Evolutionary conservation across 1,140 invertebrate genomes (phyloP).

Genomic region (Cyrtorhinus lividipennis): DNA sequence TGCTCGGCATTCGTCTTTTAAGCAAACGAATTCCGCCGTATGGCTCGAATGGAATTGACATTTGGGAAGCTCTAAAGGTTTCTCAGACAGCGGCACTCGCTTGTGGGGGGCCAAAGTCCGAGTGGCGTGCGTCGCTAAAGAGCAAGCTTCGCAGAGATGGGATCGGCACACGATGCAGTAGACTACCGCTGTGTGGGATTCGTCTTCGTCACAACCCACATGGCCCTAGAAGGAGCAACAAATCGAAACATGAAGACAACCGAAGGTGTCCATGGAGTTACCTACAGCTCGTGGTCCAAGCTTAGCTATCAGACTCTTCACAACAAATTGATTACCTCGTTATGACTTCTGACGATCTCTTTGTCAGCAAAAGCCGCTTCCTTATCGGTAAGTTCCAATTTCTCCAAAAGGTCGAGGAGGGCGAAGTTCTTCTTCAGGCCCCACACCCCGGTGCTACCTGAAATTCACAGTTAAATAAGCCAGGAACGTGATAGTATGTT

Average conservation of each 20-base stretch:
- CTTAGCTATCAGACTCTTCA: too few species aligned
- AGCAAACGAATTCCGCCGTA: slow-evolving; percentile 43
- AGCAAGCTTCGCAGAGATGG: slow-evolving; percentile 43
- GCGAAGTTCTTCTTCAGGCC: slow-evolving; percentile 51
- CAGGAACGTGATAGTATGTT: too few species aligned
- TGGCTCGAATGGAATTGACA: slow-evolving; percentile 42
- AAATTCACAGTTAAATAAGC: too few species aligned
- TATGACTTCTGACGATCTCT: not conserved
- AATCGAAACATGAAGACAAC: slow-evolving; percentile 28
- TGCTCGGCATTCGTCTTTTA: slow-evolving; percentile 39
- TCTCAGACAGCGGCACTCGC: slow-evolving; percentile 42
- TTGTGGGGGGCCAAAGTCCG: slow-evolving; percentile 41
- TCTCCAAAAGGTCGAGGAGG: slow-evolving; percentile 41
- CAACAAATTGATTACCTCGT: not conserved
- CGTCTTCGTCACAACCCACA: slow-evolving; percentile 43
- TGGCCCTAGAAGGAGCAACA: slow-evolving; percentile 27
- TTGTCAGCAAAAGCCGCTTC: slow-evolving; percentile 5
- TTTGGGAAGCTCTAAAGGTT: slow-evolving; percentile 42
- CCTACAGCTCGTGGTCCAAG: too few species aligned
- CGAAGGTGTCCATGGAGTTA: not conserved
- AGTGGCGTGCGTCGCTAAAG: slow-evolving; percentile 39
- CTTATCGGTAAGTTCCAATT: slow-evolving; percentile 27
- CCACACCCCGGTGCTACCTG: slow-evolving; percentile 40
- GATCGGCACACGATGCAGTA: slow-evolving; percentile 43
- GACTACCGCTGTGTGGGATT: slow-evolving; percentile 40